Evolutionary conservation across 1,140 invertebrate species (phyloP).

Genomic region (Scylla paramamosain): DNA sequence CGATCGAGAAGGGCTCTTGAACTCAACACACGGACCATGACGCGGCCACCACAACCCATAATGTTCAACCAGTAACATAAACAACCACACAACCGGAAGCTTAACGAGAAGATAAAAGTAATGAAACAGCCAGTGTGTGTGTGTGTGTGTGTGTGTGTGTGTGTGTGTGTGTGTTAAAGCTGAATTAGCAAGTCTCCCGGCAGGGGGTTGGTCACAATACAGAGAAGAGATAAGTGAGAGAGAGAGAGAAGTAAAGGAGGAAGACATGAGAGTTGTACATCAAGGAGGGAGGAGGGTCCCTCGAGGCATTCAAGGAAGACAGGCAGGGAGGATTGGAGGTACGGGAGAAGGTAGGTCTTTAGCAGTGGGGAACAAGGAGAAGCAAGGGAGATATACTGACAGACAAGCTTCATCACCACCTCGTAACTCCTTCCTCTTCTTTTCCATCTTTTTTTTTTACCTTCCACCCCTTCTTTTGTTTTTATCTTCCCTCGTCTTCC

Average conservation of each 20-base stretch:
- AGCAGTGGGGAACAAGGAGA: background rate
- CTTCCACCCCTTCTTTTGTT: background rate
- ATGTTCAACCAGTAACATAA: background rate
- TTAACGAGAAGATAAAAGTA: background rate
- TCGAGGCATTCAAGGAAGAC: background rate
- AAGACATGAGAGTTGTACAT: background rate
- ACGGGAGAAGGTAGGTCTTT: background rate
- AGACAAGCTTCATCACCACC: no score
- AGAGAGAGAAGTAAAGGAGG: background rate
- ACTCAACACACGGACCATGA: background rate
- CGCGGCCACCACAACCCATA: background rate
- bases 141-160: slow-evolving; percentile 7
- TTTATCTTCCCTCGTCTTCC: background rate
- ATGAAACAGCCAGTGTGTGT: slow-evolving; percentile 17
- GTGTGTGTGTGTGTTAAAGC: background rate
- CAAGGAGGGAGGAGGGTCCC: background rate
- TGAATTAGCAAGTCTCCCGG: background rate
- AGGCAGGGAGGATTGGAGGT: background rate
- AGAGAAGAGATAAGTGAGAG: background rate
- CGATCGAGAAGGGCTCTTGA: background rate
- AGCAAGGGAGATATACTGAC: background rate
- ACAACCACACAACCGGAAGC: background rate
- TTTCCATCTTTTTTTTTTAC: background rate
- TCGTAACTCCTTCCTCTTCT: background rate
- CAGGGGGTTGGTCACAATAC: background rate